Percentiles rank a stretch among this genome's conserved stretches.
These are phyloP conservation scores for Catamblyrhynchus diadema DNA, from an alignment of 2,797 vertebrate species.

Conservation along the genomic window DNA sequence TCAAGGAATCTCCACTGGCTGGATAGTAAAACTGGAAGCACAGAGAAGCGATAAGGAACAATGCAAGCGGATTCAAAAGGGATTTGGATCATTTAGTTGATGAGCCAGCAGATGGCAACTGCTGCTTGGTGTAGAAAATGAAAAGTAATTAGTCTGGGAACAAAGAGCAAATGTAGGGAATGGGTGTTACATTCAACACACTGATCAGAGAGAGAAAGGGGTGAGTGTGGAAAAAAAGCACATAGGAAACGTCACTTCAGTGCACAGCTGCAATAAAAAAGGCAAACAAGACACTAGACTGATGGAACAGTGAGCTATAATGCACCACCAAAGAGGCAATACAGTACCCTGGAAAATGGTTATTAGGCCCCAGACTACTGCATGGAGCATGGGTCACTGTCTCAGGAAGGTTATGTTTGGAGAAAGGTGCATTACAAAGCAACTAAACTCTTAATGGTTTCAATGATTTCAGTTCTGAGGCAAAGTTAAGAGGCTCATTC, in stretches of 20 bases:
- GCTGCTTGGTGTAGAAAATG: slow-evolving; percentile 32
- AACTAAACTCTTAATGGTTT: slow-evolving; percentile 19
- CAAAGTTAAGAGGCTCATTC: slow-evolving; percentile 16
- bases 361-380: slow-evolving; percentile 28
- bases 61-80: slow-evolving; percentile 2
- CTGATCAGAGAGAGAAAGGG: neutral
- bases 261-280: slow-evolving; percentile 64
- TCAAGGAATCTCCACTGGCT: neutral
- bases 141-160: slow-evolving; percentile 48
- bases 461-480: neutral
- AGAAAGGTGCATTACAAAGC: slow-evolving; percentile 14
- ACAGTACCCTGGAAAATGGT: slow-evolving; percentile 2
- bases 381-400: slow-evolving; percentile 22
- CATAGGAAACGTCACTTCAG: slow-evolving; percentile 20
- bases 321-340: slow-evolving; percentile 1
- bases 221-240: slow-evolving; percentile 4
- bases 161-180: slow-evolving; percentile 44
- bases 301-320: slow-evolving; percentile 20
- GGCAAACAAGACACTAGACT: slow-evolving; percentile 44
- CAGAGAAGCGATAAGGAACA: neutral
- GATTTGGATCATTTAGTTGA: slow-evolving; percentile 53
- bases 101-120: slow-evolving; percentile 57
- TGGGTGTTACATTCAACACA: neutral
- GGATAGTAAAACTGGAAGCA: neutral
- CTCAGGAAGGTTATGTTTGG: slow-evolving; percentile 44